Conservation (phyloP, 1,140 invertebrate genomes). For the Parasteatoda tepidariorum region DNA sequence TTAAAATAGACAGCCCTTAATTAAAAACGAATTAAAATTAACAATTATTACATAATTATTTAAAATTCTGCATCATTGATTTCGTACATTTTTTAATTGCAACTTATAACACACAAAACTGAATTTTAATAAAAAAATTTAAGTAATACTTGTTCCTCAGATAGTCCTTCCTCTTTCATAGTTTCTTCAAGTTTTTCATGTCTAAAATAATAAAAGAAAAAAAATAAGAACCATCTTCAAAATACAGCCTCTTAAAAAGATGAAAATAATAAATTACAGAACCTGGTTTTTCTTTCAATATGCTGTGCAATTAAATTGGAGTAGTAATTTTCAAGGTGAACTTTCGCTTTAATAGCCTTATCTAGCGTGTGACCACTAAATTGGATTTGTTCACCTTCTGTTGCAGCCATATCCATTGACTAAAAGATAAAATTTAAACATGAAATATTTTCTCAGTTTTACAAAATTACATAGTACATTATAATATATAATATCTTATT, state of each 20-base stretch:
- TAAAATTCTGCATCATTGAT: too few species aligned
- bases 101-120: too few species aligned
- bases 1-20: too few species aligned
- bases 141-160: slow-evolving; percentile 70
- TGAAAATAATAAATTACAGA: neutral
- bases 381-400: slow-evolving; percentile 63
- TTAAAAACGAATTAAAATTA: too few species aligned
- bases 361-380: slow-evolving; percentile 97
- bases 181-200: slow-evolving; percentile 93
- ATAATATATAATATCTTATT: too few species aligned
- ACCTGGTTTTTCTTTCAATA: slow-evolving; percentile 95
- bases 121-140: neutral
- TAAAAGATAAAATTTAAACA: neutral
- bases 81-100: too few species aligned
- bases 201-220: slow-evolving; percentile 71
- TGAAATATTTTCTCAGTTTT: too few species aligned
- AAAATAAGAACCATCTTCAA: neutral
- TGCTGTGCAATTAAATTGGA: slow-evolving; percentile 97
- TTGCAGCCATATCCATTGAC: slow-evolving; percentile 54
- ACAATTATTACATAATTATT: too few species aligned
- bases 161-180: slow-evolving; percentile 87
- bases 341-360: slow-evolving; percentile 99
- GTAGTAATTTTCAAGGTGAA: slow-evolving; percentile 99
- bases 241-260: neutral
- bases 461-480: too few species aligned